These are phyloP conservation scores for Etheostoma cragini DNA, from an alignment of 2,113 vertebrate genomes.

Conservation along the genomic window DNA sequence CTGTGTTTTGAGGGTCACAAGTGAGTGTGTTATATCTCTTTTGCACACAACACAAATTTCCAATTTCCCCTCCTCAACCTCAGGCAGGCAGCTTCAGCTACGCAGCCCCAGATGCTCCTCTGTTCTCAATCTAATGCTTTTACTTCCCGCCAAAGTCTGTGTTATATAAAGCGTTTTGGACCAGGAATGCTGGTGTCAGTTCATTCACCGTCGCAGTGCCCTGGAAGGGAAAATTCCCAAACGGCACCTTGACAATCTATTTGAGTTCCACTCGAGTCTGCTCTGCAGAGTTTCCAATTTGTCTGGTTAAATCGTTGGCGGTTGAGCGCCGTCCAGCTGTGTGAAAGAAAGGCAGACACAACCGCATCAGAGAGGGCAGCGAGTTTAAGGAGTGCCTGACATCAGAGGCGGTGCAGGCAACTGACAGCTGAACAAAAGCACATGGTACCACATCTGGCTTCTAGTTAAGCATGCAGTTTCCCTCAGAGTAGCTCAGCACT, in stretches of 20 bases:
- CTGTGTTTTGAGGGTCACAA: slow-evolving; percentile 33
- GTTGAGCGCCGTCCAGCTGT: slow-evolving; percentile 57
- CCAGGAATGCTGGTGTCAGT: background rate
- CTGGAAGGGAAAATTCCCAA: background rate
- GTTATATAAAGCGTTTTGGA: slow-evolving; percentile 8
- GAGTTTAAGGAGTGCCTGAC: slow-evolving; percentile 72
- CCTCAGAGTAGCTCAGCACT: slow-evolving; percentile 57
- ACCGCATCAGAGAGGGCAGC: slow-evolving; percentile 77
- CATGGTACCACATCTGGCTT: slow-evolving; percentile 81
- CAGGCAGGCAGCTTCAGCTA: slow-evolving; percentile 17
- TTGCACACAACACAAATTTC: slow-evolving; percentile 45
- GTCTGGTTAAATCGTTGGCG: slow-evolving; percentile 55
- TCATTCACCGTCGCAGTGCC: background rate
- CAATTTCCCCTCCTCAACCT: slow-evolving; percentile 55
- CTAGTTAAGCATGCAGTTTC: slow-evolving; percentile 61
- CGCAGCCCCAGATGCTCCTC: slow-evolving; percentile 39
- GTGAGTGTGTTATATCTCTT: background rate
- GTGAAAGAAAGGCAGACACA: slow-evolving; percentile 54
- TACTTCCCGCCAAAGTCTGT: slow-evolving; percentile 39
- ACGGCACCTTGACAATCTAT: slow-evolving; percentile 28
- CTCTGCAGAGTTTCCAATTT: slow-evolving; percentile 57
- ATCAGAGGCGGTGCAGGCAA: slow-evolving; percentile 67
- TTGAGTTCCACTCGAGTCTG: slow-evolving; percentile 28
- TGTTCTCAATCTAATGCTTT: slow-evolving; percentile 21
- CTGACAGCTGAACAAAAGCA: slow-evolving; percentile 78